A percentile compares a stretch with the other conserved stretches of the same genome.
phyloP scores from a whole-genome alignment of 2,888 invertebrate genomes.

The Tyria jacobaeae region DNA sequence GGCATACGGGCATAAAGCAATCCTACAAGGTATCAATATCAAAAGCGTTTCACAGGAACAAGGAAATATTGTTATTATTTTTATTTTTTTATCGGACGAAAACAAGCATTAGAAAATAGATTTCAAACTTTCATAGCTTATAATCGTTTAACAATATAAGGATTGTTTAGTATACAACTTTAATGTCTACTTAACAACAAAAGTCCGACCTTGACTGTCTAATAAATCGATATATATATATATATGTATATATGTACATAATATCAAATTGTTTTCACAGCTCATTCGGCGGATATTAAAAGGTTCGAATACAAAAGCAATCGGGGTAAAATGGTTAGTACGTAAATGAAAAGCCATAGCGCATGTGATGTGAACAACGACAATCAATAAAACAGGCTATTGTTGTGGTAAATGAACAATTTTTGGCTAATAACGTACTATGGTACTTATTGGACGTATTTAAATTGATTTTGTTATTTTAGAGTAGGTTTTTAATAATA shows the following conservation, averaged over 20 bases:
- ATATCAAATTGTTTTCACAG: slow-evolving; percentile 55
- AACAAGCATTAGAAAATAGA: neutral
- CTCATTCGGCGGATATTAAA: slow-evolving; percentile 68
- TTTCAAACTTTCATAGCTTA: too few species aligned
- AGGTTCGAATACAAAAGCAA: slow-evolving; percentile 64
- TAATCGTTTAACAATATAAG: neutral
- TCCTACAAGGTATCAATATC: slow-evolving; percentile 26
- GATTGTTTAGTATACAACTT: neutral
- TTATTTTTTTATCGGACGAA: neutral
- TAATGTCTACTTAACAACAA: neutral
- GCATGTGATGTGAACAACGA: slow-evolving; percentile 45
- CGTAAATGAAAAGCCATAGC: slow-evolving; percentile 74
- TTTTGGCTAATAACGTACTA: slow-evolving; percentile 33
- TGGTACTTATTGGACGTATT: slow-evolving; percentile 21
- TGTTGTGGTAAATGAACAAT: slow-evolving; percentile 18
- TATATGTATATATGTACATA: neutral
- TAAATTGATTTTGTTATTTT: neutral
- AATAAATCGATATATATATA: neutral
- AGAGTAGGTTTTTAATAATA: neutral
- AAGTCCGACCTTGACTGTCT: slow-evolving; percentile 3
- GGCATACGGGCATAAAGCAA: slow-evolving; percentile 25
- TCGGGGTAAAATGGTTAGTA: slow-evolving; percentile 73
- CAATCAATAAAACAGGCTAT: slow-evolving; percentile 33
- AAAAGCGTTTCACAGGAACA: slow-evolving; percentile 2
- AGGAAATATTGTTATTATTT: slow-evolving; percentile 6